Evolutionary conservation across 2,888 invertebrate species (phyloP), one percentile per base, ranked within the genome.

Genomic region (Auanema sp.): DNA sequence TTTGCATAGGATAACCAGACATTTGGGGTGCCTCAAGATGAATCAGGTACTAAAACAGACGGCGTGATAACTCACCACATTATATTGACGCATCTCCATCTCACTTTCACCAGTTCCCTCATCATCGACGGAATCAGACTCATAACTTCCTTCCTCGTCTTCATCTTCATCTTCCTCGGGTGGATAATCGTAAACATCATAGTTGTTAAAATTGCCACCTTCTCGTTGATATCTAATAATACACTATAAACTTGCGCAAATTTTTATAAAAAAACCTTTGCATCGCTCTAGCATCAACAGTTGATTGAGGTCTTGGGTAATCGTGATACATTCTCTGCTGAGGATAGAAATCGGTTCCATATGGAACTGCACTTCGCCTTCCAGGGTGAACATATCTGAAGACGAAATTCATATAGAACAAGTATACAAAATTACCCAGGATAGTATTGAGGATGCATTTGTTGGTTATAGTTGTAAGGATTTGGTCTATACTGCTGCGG

Each of bases 1-100:
- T 33, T 33, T 3, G 33, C n/a, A n/a, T n/a, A 33, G 33, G 33
- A 33, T 33, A 33, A 5, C 4, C 33, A 33, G 33, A 33, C 33
- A 33, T 33, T 8, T 33, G 33, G 8, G 33, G 33, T 33, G 33
- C 33, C 33, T 33, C 4, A 33, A 33, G 8, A 5, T 33, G 33
- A 33, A n/a, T n/a, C n/a, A n/a, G n/a, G n/a, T n/a, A n/a, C n/a
- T n/a, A n/a, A n/a, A n/a, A n/a, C n/a, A n/a, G n/a, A n/a, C n/a
- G n/a, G n/a, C n/a, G n/a, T n/a, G n/a, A n/a, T n/a, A 33, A 21
- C 3, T 21, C n/a, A 52, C 24, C 33, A 51, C 60, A 25, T 68
- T 71, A 60, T 68, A 71, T 3, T 43, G 49, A 5, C 68, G 40
- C 33, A 73, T 42, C 53, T 73, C 73, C n/a, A 69, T 66, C 16